A percentile compares a stretch with the other conserved stretches of the same genome.
Evolutionary conservation across 2,797 vertebrate genomes (phyloP).

Genomic region (Bradypodion pumilum): DNA sequence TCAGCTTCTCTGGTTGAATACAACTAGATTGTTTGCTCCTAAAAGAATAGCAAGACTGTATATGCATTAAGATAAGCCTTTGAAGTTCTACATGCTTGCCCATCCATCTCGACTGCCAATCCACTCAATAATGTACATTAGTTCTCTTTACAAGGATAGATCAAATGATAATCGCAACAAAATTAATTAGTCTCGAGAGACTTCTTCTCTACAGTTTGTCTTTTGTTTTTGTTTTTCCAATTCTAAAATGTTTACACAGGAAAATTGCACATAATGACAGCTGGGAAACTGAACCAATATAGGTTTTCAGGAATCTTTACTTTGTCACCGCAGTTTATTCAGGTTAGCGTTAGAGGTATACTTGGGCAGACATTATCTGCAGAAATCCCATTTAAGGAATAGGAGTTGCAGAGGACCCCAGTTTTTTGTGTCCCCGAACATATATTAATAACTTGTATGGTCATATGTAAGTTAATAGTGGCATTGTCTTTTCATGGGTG

Average conservation of each 20-base stretch:
- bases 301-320: conserved; percentile 2
- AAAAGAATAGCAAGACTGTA: not conserved
- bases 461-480: conserved; percentile 7
- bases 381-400: not conserved
- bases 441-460: not conserved
- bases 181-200: conserved; percentile 70
- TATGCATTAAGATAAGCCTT: conserved; percentile 31
- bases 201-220: conserved; percentile 53
- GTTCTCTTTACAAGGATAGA: conserved; percentile 38
- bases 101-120: conserved; percentile 43
- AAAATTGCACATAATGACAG: conserved; percentile 44
- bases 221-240: not conserved
- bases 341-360: conserved; percentile 25
- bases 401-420: not conserved
- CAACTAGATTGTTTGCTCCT: not conserved
- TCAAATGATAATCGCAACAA: conserved; percentile 63
- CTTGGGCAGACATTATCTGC: not conserved
- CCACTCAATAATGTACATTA: conserved; percentile 55
- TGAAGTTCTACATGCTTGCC: conserved; percentile 66
- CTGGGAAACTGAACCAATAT: conserved; percentile 19
- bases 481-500: not conserved
- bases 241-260: conserved; percentile 24
- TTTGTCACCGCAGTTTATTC: conserved; percentile 38
- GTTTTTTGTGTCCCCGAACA: conserved; percentile 1
- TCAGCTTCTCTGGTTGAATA: conserved; percentile 55